These are phyloP conservation scores for Austrofundulus limnaeus DNA, from an alignment of 2,113 vertebrate genomes.

Conservation along the genomic window DNA sequence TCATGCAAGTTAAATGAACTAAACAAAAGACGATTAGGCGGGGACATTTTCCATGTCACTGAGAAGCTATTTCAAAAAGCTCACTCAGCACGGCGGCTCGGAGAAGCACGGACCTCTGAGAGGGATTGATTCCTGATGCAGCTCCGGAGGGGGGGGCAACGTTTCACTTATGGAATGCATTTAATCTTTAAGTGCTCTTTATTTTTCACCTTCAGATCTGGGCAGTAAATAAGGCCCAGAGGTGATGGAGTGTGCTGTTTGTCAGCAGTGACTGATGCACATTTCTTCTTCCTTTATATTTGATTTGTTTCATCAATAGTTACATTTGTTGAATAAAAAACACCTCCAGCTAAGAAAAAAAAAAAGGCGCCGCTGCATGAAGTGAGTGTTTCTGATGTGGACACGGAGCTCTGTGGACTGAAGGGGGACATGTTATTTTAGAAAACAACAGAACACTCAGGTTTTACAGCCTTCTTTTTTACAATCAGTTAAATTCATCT, in stretches of 20 bases:
- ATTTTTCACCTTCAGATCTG: constrained; percentile 41
- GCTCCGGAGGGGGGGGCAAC: constrained; percentile 25
- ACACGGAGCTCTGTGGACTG: neutral
- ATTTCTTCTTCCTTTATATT: constrained; percentile 2
- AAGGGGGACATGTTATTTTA: neutral
- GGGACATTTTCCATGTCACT: constrained; percentile 78
- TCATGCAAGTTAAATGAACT: constrained; percentile 64
- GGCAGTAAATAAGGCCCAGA: constrained; percentile 47
- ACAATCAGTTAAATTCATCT: neutral
- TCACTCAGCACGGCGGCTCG: constrained; percentile 57
- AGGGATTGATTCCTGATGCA: constrained; percentile 10
- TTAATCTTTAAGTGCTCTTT: constrained; percentile 54
- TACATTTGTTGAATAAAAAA: neutral
- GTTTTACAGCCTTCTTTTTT: too few species aligned
- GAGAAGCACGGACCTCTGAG: constrained; percentile 48
- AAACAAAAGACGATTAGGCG: constrained; percentile 76
- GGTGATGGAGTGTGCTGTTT: constrained; percentile 42
- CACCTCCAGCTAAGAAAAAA: too few species aligned
- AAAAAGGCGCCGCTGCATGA: neutral
- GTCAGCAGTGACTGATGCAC: constrained; percentile 18
- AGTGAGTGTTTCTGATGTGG: neutral
- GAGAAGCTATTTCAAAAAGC: constrained; percentile 71
- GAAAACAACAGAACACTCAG: too few species aligned
- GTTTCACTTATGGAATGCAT: constrained; percentile 46
- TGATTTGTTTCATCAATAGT: neutral